Base-by-base conservation (phyloP, 2,797 vertebrate genomes). In the Buceros bicornis region DNA sequence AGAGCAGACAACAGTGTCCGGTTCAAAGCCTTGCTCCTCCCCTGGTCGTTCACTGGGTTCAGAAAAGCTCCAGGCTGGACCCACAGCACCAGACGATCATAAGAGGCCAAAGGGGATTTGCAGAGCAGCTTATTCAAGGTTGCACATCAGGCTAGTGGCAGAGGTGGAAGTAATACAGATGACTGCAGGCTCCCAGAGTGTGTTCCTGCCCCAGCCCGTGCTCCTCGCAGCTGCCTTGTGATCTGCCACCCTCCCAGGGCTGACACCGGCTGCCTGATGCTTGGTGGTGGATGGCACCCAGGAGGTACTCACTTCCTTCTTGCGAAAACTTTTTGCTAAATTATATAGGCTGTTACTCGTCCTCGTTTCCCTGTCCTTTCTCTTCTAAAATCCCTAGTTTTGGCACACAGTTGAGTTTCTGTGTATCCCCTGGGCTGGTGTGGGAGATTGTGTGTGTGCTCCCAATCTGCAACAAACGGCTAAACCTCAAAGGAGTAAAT, bases 21-120 rank as follows among this genome's bases (percentile, higher is more conserved):
- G 5, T 65, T 70, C 29, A 69, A 65, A 77, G 60, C 25, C 31
- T 7, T 42, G 53, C 43, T 91, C 53, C 22, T 84, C 10, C 51
- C 4, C 12, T 53, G 64, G 10, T 33, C 70, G 6, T 4, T 45
- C 77, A 47, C 1, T 86, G 82, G 51, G 69, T 77, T 87, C 17
- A 20, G 48, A 48, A 73, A 10, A 69, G 79, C 82, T 72, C 74
- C 0, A 0, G 50, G 50, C 66, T 69, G 69, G 74, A 71, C 74
- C 64, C 2, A 3, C 54, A 28, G 82, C 1, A 1, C 48, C 74
- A 82, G 66, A 28, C 82, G 50, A 61, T 70, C 87, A 31, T 93
- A 87, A 77, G 92, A 85, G 53, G 71, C 86, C 8, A 0, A 45
- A 73, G 81, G 67, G 51, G 82, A 92, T 94, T 95, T 95, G 81